Evolutionary conservation across 1,140 invertebrate species (phyloP).

Genomic region (Drosophila parabipectinata): DNA sequence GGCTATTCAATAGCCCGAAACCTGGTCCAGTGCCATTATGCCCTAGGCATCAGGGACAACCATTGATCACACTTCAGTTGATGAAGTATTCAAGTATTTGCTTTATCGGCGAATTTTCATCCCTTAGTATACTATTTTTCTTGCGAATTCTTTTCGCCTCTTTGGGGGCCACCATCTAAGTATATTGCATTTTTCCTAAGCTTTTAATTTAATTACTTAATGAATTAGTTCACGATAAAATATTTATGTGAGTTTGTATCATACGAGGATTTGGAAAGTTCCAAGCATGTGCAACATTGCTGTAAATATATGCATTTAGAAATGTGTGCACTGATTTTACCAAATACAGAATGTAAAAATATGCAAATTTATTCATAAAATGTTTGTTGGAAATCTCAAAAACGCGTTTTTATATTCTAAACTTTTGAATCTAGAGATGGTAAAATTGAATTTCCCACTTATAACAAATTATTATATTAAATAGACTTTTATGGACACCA

Average conservation of each 20-base stretch:
- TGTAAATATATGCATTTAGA: conserved; percentile 72
- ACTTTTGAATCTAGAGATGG: neutral
- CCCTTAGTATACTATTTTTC: neutral
- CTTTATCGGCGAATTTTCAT: conserved; percentile 31
- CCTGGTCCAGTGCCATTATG: conserved; percentile 31
- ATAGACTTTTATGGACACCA: too few species aligned
- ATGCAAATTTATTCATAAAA: conserved; percentile 42
- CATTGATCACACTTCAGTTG: conserved; percentile 48
- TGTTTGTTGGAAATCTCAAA: conserved; percentile 55
- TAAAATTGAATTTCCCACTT: too few species aligned
- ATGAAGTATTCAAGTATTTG: conserved; percentile 55
- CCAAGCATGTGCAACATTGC: conserved; percentile 21
- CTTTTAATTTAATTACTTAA: conserved; percentile 31
- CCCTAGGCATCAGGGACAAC: conserved; percentile 24
- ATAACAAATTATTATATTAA: neutral
- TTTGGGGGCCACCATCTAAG: conserved; percentile 13
- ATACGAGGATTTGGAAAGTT: conserved; percentile 50
- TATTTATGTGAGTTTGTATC: conserved; percentile 48
- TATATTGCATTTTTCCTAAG: conserved; percentile 48
- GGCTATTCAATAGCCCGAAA: conserved; percentile 49
- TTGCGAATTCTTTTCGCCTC: conserved; percentile 10
- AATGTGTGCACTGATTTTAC: conserved; percentile 16
- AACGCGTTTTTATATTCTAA: neutral
- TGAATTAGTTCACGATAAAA: conserved; percentile 16
- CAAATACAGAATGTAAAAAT: conserved; percentile 25